Evolutionary conservation across 2,797 vertebrate species (phyloP).

Genomic region (Oryzias sinensis): DNA sequence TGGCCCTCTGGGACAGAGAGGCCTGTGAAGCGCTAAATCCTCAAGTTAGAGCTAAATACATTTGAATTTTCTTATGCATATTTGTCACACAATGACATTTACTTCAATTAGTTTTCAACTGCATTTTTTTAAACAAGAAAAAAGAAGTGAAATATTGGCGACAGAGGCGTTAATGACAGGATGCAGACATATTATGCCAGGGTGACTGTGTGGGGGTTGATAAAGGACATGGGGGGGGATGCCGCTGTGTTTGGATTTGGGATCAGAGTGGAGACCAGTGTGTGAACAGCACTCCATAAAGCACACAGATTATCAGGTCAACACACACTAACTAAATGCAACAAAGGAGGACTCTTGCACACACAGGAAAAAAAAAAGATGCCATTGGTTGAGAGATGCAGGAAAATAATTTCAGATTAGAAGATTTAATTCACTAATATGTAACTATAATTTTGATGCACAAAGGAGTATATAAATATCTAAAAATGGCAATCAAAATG

Average conservation of each 20-base stretch:
- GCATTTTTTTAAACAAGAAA: not conserved
- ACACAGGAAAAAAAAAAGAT: slow-evolving; percentile 29
- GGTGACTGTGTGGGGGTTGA: slow-evolving; percentile 36
- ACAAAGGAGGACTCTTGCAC: slow-evolving; percentile 58
- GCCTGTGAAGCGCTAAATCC: not conserved
- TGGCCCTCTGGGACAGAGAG: slow-evolving; percentile 29
- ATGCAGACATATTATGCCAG: slow-evolving; percentile 20
- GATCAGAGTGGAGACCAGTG: slow-evolving; percentile 73
- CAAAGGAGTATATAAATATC: too few relatives aligned
- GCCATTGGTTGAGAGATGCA: slow-evolving; percentile 36
- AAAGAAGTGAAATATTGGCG: not conserved
- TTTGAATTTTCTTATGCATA: not conserved
- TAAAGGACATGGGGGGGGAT: slow-evolving; percentile 35
- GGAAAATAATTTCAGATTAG: slow-evolving; percentile 21
- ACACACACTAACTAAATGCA: slow-evolving; percentile 66
- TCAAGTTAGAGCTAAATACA: not conserved
- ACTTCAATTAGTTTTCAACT: not conserved
- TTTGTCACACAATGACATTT: not conserved
- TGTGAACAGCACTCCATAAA: slow-evolving; percentile 81
- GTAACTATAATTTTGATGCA: too few relatives aligned
- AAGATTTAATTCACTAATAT: slow-evolving; percentile 39
- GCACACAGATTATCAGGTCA: slow-evolving; percentile 80
- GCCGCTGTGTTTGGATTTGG: slow-evolving; percentile 71
- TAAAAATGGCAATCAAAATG: too few relatives aligned
- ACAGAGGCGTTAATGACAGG: slow-evolving; percentile 32